Evolutionary conservation across 2,113 vertebrate species (phyloP), one percentile per base, ranked within the genome.

Genomic region (Gadus macrocephalus): DNA sequence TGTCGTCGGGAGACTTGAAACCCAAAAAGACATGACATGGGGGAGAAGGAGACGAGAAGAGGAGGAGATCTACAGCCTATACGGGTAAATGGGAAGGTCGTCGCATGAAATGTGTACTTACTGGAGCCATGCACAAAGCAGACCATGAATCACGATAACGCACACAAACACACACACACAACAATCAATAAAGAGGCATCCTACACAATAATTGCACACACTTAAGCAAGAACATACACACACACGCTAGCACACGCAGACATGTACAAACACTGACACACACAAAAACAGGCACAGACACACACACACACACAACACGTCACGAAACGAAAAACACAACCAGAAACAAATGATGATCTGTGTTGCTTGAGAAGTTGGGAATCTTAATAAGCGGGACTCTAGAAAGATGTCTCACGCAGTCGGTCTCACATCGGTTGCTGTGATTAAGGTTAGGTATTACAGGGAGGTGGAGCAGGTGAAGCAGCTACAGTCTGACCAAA

Each of bases 41-140:
- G 56, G 56, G 53, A 3, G 53, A 53, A 11, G 53, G 53, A 16
- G 56, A 22, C 19, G 15, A 59, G 15, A 12, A 15, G 22, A 38
- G 42, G 66, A 72, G 69, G 83, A 64, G 68, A 56, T 49, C 28
- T 70, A 74, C 70, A 62, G 28, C 15, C 56, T 77, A 66, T 49
- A 70, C 56, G 64, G 74, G 42, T 31, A 31, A 31, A 31, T 31
- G 28, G 53, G 85, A 83, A 80, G 70, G 70, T 84, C 79, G 74
- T 82, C 72, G 79, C 85, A 73, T 89, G 89, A 85, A 84, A 87
- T 90, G 87, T 25, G 38, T 60, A 56, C 56, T 58, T 58, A 17
- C 53, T 78, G 82, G 78, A 77, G 85, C 83, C 89, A 88, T 88
- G 89, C 88, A 87, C 66, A 90, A 90, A 90, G 88, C 88, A 78